These are phyloP conservation scores for Lasioglossum malachurum DNA, from an alignment of 2,888 invertebrate species.

Conservation along the genomic window DNA sequence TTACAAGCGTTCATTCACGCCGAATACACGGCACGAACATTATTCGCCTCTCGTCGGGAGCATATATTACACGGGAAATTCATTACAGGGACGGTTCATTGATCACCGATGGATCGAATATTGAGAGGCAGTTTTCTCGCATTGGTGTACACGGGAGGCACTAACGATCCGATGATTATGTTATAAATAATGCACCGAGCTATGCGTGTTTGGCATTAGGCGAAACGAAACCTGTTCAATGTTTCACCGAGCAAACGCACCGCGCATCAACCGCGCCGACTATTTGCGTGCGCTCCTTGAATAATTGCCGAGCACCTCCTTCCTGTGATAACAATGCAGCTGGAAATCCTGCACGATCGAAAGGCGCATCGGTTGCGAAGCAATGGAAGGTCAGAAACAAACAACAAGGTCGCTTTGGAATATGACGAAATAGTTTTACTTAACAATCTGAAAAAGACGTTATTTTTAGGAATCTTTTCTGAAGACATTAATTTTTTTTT, in stretches of 20 bases:
- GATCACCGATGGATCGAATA: constrained; percentile 47
- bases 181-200: constrained; percentile 56
- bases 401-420: not conserved
- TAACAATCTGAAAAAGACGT: too few species aligned
- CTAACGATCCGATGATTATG: constrained; percentile 59
- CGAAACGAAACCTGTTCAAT: constrained; percentile 53
- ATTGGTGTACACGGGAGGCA: not conserved
- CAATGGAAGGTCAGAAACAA: not conserved
- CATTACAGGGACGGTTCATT: constrained; percentile 42
- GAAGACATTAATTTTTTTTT: too few species aligned
- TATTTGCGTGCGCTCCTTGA: constrained; percentile 27
- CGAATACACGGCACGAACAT: constrained; percentile 25
- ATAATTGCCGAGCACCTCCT: constrained; percentile 31
- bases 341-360: not conserved
- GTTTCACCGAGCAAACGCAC: constrained; percentile 45
- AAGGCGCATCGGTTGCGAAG: not conserved
- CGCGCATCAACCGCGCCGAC: constrained; percentile 10
- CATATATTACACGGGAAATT: constrained; percentile 54
- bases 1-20: constrained; percentile 35
- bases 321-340: not conserved
- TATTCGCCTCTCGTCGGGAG: constrained; percentile 21
- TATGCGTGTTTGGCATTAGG: constrained; percentile 20
- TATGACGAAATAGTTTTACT: too few species aligned
- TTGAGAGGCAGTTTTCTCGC: constrained; percentile 35
- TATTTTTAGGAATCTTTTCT: too few species aligned